Conservation (phyloP, 2,113 vertebrate species). For the Xiphophorus maculatus region DNA sequence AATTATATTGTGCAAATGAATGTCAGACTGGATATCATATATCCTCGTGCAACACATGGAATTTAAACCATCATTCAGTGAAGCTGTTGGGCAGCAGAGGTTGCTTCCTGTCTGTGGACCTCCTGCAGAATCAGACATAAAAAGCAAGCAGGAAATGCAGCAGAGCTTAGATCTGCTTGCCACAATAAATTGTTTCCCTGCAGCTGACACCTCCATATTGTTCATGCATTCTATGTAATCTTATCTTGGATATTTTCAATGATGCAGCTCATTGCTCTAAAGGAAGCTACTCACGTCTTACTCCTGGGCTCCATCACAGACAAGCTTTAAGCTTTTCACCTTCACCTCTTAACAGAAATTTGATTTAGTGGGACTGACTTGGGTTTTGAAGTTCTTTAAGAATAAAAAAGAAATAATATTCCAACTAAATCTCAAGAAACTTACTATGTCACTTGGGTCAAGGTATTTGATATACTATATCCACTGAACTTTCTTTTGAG, state of each 20-base stretch:
- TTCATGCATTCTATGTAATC: conserved; percentile 3
- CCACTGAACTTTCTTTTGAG: conserved; percentile 8
- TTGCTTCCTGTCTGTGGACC: conserved; percentile 1
- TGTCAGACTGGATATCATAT: conserved; percentile 1
- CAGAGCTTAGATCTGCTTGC: not conserved
- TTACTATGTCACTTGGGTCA: not conserved
- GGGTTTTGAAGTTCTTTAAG: conserved; percentile 8
- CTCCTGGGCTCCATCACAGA: too few relatives aligned
- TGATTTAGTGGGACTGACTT: not conserved
- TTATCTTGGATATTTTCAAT: conserved; percentile 21
- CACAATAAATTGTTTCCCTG: not conserved
- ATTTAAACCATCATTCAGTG: conserved; percentile 6
- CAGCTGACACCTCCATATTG: not conserved
- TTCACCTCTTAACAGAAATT: not conserved
- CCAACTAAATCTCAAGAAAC: not conserved
- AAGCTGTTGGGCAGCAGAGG: not conserved
- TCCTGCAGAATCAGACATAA: conserved; percentile 4
- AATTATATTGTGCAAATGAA: not conserved
- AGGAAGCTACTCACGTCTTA: not conserved
- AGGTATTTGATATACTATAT: not conserved
- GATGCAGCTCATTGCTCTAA: conserved; percentile 2
- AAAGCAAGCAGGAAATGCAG: conserved; percentile 1
- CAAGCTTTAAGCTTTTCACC: not conserved
- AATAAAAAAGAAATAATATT: not conserved
- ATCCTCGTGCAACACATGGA: conserved; percentile 10